These are phyloP conservation scores for Adineta ricciae DNA, from an alignment of 2,888 invertebrate species.

Conservation along the genomic window DNA sequence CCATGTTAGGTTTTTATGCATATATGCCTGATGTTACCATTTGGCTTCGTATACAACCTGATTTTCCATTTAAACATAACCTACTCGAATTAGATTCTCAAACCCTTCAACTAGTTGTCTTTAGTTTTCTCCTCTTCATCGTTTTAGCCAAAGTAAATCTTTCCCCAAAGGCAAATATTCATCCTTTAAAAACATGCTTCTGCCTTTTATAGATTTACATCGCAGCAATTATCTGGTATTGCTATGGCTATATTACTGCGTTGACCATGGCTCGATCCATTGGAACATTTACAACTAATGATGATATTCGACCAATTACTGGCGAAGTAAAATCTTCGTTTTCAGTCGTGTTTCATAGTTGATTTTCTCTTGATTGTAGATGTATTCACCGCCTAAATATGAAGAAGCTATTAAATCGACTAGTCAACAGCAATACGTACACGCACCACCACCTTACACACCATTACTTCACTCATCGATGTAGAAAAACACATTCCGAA, in stretches of 20 bases:
- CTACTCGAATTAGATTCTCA: slow-evolving; percentile 25
- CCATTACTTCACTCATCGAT: not conserved
- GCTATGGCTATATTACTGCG: slow-evolving; percentile 26
- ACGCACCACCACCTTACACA: not conserved
- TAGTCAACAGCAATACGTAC: not conserved
- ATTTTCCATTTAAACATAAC: slow-evolving; percentile 24
- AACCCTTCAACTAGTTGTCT: slow-evolving; percentile 27
- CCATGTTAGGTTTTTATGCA: slow-evolving; percentile 29
- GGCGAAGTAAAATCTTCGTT: not conserved
- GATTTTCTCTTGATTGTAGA: not conserved
- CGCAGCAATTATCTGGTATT: slow-evolving; percentile 28
- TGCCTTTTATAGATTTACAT: not conserved
- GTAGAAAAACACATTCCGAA: not conserved
- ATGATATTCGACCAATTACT: not conserved
- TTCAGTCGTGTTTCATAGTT: not conserved
- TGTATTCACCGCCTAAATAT: slow-evolving; percentile 30
- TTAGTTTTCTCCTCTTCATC: slow-evolving; percentile 19
- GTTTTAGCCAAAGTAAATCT: slow-evolving; percentile 8
- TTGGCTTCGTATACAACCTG: slow-evolving; percentile 25
- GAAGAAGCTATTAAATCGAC: slow-evolving; percentile 27
- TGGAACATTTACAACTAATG: not conserved
- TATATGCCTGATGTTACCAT: slow-evolving; percentile 21
- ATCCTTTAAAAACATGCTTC: not conserved
- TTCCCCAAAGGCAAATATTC: not conserved
- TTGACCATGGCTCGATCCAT: slow-evolving; percentile 12